Base-by-base conservation (phyloP, 2,113 vertebrate species). In the Corydoras maculifer region DNA sequence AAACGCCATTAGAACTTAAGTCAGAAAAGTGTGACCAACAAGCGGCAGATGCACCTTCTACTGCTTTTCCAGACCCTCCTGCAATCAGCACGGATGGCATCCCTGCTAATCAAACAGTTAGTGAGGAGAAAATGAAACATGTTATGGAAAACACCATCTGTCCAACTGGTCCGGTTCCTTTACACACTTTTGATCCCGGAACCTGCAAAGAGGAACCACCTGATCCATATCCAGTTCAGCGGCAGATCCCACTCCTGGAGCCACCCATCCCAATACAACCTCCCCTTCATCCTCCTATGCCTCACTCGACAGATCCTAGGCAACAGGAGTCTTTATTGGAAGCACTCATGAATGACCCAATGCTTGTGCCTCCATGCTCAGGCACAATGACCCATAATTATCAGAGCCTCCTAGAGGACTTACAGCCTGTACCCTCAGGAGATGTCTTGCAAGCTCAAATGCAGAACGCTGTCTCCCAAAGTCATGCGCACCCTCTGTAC, bases 121-220 rank as follows among this genome's bases (percentile, higher is more conserved):
- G 55, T 15, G 35, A 57, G 9, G 68, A 59, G 32, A 78, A 48
- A 14, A 62, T 76, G 9, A 67, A 81, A 14, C 43, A 77, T 49
- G 75, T 81, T 2, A 12, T 84, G 12, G 79, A 88, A 65, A 81
- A 68, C 69, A 84, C 86, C 32, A 29, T 82, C 30, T 79, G 79
- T 25, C 69, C 75, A 25, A 57, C 72, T 49, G 65, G 77, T 12
- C 65, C 65, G 51, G 55, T 31, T 31, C 68, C 65, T 3, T 10
- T 70, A 2, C 77, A 77, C 50, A 54, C 51, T 4, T 54, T 72
- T 11, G 77, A 63, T 43, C 77, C 73, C 13, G 71, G 70, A 31
- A 15, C 13, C 35, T 53, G 67, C 6, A 75, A 82, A 71, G 14
- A 55, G 1, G 77, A 86, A 30, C 55, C 31, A 8, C 51, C 72